These are phyloP conservation scores for Syrphus vitripennis DNA, from an alignment of 2,888 invertebrate species.

Conservation along the genomic window DNA sequence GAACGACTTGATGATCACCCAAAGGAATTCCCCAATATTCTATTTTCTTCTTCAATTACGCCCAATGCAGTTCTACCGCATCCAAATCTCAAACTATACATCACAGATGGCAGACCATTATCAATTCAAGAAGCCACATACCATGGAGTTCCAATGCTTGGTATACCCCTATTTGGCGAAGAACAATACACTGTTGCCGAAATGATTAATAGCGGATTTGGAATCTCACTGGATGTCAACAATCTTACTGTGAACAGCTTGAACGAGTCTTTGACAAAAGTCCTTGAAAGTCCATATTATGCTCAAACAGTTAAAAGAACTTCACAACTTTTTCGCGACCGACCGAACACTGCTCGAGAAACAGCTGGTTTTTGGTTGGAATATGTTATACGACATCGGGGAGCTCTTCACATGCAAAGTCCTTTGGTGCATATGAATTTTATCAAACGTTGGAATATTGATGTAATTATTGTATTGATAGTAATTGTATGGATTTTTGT, in stretches of 20 bases:
- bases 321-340: constrained; percentile 82
- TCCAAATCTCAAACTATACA: constrained; percentile 1
- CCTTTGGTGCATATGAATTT: constrained; percentile 81
- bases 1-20: constrained; percentile 81
- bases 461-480: constrained; percentile 77
- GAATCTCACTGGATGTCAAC: constrained; percentile 73
- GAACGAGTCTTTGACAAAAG: constrained; percentile 72
- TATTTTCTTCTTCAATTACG: neutral
- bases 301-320: constrained; percentile 78
- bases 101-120: constrained; percentile 37
- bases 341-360: constrained; percentile 82
- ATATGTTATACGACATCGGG: constrained; percentile 83
- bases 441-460: constrained; percentile 81
- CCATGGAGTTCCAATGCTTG: constrained; percentile 44
- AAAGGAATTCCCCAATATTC: neutral
- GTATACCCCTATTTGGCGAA: constrained; percentile 73
- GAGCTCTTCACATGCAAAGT: constrained; percentile 82
- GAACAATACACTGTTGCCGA: constrained; percentile 76
- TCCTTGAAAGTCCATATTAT: constrained; percentile 75
- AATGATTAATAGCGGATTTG: constrained; percentile 75
- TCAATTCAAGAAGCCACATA: neutral
- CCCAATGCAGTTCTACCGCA: constrained; percentile 21
- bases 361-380: constrained; percentile 83
- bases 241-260: constrained; percentile 72
- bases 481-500: constrained; percentile 52